Evolutionary conservation across 2,113 vertebrate species (phyloP).

Genomic region (Sterrhoptilus dennistouni): DNA sequence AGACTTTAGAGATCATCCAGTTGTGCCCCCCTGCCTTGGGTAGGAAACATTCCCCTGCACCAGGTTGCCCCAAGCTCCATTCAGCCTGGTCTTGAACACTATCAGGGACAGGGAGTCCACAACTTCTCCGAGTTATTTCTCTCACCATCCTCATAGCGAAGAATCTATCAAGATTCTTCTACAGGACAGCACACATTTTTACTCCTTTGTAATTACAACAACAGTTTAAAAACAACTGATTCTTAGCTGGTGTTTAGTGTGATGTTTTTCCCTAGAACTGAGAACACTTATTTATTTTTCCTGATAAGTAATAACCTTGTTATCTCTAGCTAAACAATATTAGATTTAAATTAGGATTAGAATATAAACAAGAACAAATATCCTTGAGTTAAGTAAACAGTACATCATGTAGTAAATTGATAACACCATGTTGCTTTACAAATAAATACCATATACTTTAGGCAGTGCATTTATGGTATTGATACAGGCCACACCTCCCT

Average conservation of each 20-base stretch:
- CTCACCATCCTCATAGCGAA: neutral
- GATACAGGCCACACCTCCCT: neutral
- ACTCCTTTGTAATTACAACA: neutral
- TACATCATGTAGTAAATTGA: neutral
- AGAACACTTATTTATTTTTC: neutral
- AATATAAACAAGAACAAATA: neutral
- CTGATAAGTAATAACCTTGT: neutral
- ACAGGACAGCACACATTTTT: neutral
- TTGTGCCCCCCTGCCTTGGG: too few relatives aligned
- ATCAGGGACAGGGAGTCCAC: neutral
- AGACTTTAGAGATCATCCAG: neutral
- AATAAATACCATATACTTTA: neutral
- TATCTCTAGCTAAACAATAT: neutral
- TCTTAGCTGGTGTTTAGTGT: neutral
- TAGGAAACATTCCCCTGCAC: neutral
- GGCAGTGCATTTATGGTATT: neutral
- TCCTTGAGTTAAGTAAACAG: neutral
- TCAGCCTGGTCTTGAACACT: neutral
- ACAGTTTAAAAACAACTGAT: neutral
- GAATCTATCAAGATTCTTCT: neutral
- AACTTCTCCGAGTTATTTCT: neutral
- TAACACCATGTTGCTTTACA: neutral
- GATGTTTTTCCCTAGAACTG: neutral
- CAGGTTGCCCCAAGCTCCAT: neutral
- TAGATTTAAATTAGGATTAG: neutral